Conservation (phyloP, 2,888 invertebrate species). For the Nebria brevicollis region DNA sequence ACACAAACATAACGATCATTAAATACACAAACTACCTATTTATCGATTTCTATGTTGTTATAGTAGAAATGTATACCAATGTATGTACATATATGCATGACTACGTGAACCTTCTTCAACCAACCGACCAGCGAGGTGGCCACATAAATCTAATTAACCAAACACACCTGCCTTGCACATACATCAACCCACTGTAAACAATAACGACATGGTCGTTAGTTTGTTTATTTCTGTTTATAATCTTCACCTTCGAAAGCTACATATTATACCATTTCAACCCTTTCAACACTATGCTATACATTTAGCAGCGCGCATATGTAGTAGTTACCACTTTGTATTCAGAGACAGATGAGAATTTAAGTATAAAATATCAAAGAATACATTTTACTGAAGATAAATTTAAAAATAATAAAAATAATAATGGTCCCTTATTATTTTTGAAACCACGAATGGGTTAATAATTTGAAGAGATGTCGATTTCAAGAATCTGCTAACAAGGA, state of each 20-base stretch:
- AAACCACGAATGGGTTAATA: not conserved
- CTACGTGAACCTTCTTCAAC: not conserved
- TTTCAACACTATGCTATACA: too few species aligned
- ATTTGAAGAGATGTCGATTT: not conserved
- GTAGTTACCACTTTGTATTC: too few species aligned
- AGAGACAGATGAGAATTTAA: too few species aligned
- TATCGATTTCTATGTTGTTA: not conserved
- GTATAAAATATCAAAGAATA: too few species aligned
- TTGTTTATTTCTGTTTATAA: too few species aligned
- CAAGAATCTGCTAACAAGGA: constrained; percentile 6
- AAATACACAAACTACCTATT: not conserved
- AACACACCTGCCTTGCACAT: constrained; percentile 8
- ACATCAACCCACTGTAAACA: not conserved
- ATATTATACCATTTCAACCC: too few species aligned
- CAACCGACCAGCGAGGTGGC: constrained; percentile 1
- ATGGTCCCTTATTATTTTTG: not conserved
- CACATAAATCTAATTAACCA: constrained; percentile 18
- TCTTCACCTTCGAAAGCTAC: too few species aligned
- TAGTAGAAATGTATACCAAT: not conserved
- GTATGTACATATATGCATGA: not conserved
- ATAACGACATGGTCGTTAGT: too few species aligned
- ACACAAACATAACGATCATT: not conserved
- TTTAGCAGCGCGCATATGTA: too few species aligned
- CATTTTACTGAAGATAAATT: not conserved
- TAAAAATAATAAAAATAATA: not conserved